A percentile compares a stretch with the other conserved stretches of the same genome.
These are phyloP conservation scores for Argyresthia goedartella DNA, from an alignment of 2,888 invertebrate genomes.

Conservation along the genomic window DNA sequence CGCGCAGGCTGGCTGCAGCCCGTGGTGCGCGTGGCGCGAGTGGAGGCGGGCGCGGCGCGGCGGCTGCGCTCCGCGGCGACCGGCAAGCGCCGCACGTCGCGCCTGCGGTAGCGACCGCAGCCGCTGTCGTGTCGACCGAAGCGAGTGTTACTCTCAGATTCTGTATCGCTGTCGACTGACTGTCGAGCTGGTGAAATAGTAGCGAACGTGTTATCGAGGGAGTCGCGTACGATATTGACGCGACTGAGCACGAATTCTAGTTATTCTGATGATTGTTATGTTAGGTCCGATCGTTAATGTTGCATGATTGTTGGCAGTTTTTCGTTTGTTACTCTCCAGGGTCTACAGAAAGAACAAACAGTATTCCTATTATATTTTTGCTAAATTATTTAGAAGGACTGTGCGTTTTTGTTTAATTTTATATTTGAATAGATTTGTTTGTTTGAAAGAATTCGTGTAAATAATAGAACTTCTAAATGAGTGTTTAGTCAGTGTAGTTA, in stretches of 20 bases:
- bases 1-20: conserved; percentile 70
- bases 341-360: background rate
- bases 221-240: no score
- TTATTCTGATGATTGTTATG: background rate
- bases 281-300: background rate
- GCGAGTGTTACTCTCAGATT: no score
- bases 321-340: no score
- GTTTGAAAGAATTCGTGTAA: no score
- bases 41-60: conserved; percentile 52
- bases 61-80: conserved; percentile 40
- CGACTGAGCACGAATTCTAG: background rate
- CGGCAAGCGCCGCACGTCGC: conserved; percentile 7
- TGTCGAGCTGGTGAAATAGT: background rate
- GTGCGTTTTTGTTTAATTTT: no score
- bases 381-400: no score
- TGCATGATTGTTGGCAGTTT: background rate
- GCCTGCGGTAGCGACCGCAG: conserved; percentile 33
- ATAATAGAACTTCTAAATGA: no score
- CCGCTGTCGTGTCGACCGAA: conserved; percentile 12
- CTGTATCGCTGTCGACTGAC: conserved; percentile 8
- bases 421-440: no score
- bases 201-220: no score
- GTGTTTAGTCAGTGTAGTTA: conserved; percentile 2
- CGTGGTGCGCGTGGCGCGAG: conserved; percentile 75
- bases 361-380: background rate